Evolutionary conservation across 2,797 vertebrate species (phyloP).

Genomic region (Catharus ustulatus): DNA sequence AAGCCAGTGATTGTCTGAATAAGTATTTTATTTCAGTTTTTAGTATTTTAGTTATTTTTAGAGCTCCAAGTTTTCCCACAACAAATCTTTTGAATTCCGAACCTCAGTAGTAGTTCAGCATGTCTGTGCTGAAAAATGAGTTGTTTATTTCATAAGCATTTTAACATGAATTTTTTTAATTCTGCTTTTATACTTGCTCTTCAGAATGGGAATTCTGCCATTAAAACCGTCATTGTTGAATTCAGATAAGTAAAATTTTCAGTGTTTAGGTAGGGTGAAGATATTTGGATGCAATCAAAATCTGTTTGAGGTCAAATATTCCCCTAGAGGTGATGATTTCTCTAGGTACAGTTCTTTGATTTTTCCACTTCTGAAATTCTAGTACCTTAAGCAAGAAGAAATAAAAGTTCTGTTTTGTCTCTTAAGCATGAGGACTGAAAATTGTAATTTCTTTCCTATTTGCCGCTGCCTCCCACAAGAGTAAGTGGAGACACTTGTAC

Average conservation of each 20-base stretch:
- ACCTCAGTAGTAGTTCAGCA: neutral
- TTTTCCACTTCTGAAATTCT: neutral
- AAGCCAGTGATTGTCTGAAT: neutral
- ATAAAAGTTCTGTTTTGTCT: neutral
- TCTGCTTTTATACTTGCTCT: neutral
- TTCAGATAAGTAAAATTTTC: neutral
- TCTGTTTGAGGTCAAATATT: neutral
- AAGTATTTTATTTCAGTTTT: neutral
- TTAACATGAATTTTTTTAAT: neutral
- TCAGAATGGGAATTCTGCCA: neutral
- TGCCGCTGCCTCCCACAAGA: neutral
- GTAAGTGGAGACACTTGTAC: neutral
- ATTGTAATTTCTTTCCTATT: neutral
- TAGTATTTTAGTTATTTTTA: neutral
- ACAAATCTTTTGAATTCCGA: neutral
- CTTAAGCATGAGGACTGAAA: neutral
- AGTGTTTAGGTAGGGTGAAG: neutral
- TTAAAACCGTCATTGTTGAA: neutral
- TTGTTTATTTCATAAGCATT: neutral
- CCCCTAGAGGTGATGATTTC: neutral
- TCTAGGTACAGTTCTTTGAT: neutral
- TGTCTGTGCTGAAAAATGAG: neutral
- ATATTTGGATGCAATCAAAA: neutral
- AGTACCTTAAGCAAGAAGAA: neutral
- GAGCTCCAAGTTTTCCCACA: neutral